Evolutionary conservation across 1,140 invertebrate genomes (phyloP).

Genomic region (Frieseomelitta varia): DNA sequence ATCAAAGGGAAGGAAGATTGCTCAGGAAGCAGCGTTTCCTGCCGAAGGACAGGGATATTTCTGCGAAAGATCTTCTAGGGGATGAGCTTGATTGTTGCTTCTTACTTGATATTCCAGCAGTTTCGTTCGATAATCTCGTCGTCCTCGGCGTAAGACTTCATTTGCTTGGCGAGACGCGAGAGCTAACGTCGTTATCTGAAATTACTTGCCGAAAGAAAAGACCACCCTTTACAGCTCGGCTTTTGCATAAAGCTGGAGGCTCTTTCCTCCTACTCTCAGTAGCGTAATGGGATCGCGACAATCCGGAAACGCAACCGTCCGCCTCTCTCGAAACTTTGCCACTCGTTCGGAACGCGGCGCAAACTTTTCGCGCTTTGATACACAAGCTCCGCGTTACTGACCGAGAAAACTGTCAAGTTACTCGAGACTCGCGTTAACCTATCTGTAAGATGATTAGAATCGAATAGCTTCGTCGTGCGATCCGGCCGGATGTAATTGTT

Average conservation of each 20-base stretch:
- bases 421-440: neutral
- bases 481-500: neutral
- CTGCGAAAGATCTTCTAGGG: neutral
- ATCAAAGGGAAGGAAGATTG: neutral
- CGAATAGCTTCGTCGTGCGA: neutral
- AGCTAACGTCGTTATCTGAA: neutral
- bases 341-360: neutral
- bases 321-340: neutral
- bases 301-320: neutral
- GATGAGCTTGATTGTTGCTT: conserved; percentile 32
- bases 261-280: no score
- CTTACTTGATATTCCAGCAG: conserved; percentile 28
- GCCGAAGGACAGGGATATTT: neutral
- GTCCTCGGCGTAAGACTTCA: conserved; percentile 19
- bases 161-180: neutral
- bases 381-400: neutral
- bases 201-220: conserved; percentile 35
- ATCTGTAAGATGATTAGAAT: neutral
- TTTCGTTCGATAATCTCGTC: conserved; percentile 34
- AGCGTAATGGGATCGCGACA: conserved; percentile 6
- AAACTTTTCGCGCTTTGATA: neutral
- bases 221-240: neutral
- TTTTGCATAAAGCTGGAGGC: neutral
- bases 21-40: neutral
- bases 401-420: neutral